A percentile compares a stretch with the other conserved stretches of the same genome.
Conservation (phyloP, 2,888 invertebrate genomes). For the Xanthorhoe designata region DNA sequence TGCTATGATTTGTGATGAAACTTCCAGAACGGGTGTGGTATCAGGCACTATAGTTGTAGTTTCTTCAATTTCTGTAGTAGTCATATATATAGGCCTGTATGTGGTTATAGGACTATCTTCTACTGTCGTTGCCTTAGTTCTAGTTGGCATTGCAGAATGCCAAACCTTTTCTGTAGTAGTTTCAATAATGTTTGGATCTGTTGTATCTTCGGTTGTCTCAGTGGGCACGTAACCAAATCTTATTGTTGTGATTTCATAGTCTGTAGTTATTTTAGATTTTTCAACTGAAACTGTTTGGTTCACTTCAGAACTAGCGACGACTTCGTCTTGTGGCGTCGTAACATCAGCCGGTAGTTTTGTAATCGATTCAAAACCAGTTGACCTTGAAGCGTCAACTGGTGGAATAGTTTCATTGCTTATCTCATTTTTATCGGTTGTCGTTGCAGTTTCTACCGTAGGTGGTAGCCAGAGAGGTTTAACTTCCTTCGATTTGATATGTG, state of each 20-base stretch:
- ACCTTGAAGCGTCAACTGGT: conserved; percentile 65
- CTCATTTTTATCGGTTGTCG: conserved; percentile 54
- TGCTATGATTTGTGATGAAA: conserved; percentile 66
- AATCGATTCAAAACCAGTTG: conserved; percentile 80
- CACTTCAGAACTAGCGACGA: conserved; percentile 57
- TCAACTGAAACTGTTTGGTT: conserved; percentile 57
- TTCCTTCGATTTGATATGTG: conserved; percentile 48
- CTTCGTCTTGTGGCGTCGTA: conserved; percentile 77
- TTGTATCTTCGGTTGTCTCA: conserved; percentile 54
- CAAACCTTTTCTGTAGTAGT: conserved; percentile 58
- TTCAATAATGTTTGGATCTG: conserved; percentile 49
- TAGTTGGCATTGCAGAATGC: conserved; percentile 67
- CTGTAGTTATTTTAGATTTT: conserved; percentile 56
- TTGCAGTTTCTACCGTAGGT: conserved; percentile 53
- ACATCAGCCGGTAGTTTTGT: conserved; percentile 76
- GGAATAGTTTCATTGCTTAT: conserved; percentile 62
- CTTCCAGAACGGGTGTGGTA: conserved; percentile 63
- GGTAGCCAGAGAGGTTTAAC: conserved; percentile 63
- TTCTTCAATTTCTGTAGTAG: conserved; percentile 66
- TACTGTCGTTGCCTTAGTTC: conserved; percentile 57
- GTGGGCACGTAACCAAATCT: conserved; percentile 76
- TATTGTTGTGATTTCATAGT: conserved; percentile 79
- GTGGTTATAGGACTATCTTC: conserved; percentile 71
- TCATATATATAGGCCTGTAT: conserved; percentile 71
- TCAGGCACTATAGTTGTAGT: conserved; percentile 63